These are phyloP conservation scores for Neodiprion fabricii DNA, from an alignment of 1,140 invertebrate genomes.

Conservation along the genomic window DNA sequence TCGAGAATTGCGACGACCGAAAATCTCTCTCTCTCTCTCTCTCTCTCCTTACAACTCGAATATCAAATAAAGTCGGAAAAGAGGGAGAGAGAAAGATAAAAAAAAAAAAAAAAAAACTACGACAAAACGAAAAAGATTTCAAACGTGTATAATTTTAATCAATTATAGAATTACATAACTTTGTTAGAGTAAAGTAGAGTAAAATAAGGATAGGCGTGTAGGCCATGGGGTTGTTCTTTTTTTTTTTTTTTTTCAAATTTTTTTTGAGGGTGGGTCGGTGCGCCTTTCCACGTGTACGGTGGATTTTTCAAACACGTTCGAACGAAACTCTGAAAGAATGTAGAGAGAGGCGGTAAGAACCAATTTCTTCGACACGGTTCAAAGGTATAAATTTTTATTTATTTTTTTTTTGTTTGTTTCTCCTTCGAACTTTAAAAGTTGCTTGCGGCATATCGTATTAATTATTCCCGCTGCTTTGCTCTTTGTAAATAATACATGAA, in stretches of 20 bases:
- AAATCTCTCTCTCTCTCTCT: too few species aligned
- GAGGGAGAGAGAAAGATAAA: too few species aligned
- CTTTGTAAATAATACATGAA: too few species aligned
- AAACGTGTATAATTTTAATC: not conserved
- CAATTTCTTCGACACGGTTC: too few species aligned
- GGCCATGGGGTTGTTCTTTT: constrained; percentile 49
- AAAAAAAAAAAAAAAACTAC: not conserved
- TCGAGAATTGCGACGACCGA: too few species aligned
- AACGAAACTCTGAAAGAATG: not conserved
- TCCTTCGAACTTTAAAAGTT: constrained; percentile 16
- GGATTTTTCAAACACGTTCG: too few species aligned
- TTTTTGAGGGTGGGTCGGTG: constrained; percentile 48
- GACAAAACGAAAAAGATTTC: not conserved
- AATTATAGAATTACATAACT: too few species aligned
- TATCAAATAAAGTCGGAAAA: too few species aligned
- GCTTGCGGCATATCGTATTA: too few species aligned
- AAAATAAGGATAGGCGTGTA: constrained; percentile 38
- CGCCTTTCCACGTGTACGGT: constrained; percentile 31
- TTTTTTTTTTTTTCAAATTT: not conserved
- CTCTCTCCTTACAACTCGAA: too few species aligned
- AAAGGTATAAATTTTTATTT: constrained; percentile 12
- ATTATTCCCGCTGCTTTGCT: too few species aligned
- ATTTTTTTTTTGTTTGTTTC: constrained; percentile 32
- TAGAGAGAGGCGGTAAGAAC: not conserved
- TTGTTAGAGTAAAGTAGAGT: not conserved